Conservation (phyloP, 2,797 vertebrate species). For the Erithacus rubecula region DNA sequence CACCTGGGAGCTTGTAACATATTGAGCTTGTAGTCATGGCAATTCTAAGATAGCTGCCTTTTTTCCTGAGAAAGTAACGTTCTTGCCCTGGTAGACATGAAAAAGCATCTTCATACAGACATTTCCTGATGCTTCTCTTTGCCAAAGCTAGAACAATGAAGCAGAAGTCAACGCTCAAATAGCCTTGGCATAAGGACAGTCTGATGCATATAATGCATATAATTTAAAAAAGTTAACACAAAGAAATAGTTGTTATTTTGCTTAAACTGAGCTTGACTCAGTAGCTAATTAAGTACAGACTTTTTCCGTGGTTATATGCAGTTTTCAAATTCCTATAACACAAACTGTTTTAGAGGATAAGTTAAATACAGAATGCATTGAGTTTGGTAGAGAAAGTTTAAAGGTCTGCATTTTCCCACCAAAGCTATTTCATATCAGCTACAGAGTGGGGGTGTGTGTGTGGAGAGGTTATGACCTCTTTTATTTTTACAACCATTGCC, state of each 20-base stretch:
- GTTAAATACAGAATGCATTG: constrained; percentile 78
- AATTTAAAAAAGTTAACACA: constrained; percentile 63
- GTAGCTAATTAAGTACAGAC: constrained; percentile 73
- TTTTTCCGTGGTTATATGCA: constrained; percentile 68
- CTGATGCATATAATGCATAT: constrained; percentile 64
- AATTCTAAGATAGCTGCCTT: neutral
- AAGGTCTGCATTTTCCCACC: constrained; percentile 88
- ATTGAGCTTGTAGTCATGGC: neutral
- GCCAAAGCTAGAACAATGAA: constrained; percentile 42
- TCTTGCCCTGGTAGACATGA: neutral
- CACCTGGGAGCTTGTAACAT: neutral
- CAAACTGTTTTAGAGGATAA: constrained; percentile 75
- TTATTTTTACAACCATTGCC: constrained; percentile 82
- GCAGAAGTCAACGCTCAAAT: neutral
- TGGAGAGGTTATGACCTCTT: constrained; percentile 78
- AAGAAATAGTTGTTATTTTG: constrained; percentile 70
- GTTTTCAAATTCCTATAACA: constrained; percentile 77
- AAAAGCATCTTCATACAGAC: constrained; percentile 35
- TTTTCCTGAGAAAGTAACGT: neutral
- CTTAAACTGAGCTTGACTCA: constrained; percentile 48
- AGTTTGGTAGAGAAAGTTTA: constrained; percentile 79
- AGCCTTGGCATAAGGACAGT: constrained; percentile 49
- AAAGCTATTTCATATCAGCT: constrained; percentile 81
- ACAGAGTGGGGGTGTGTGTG: constrained; percentile 79
- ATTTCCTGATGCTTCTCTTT: constrained; percentile 19